Evolutionary conservation across 2,797 vertebrate species (phyloP).

Genomic region (Acipenser oxyrinchus): DNA sequence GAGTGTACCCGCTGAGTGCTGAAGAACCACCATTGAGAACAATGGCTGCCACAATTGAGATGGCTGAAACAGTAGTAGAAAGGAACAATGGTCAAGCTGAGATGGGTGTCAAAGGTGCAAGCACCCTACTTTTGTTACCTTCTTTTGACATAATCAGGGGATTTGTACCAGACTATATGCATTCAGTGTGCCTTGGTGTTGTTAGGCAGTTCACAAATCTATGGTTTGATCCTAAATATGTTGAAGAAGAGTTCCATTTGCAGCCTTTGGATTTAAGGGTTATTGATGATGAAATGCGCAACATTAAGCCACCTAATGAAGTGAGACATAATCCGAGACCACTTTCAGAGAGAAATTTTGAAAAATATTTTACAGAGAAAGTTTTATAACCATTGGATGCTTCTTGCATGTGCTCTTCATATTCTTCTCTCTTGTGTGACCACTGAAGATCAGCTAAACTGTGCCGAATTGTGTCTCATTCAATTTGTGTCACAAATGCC

Average conservation of each 20-base stretch:
- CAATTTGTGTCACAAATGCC: not conserved
- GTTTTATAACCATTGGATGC: not conserved
- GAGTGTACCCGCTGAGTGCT: too few species aligned
- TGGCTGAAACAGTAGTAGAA: not conserved
- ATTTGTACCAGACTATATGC: not conserved
- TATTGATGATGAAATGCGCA: too few species aligned
- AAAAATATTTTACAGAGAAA: not conserved
- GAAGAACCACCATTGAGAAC: too few species aligned
- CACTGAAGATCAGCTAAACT: not conserved
- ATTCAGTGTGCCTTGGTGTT: too few species aligned
- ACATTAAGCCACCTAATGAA: not conserved
- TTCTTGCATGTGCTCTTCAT: not conserved
- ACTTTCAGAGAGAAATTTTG: not conserved
- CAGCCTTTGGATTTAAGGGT: too few species aligned
- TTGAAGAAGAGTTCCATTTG: too few species aligned
- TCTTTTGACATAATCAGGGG: not conserved
- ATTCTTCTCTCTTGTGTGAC: not conserved
- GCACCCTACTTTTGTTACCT: not conserved
- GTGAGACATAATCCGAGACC: not conserved
- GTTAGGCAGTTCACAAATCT: too few species aligned
- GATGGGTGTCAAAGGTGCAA: not conserved
- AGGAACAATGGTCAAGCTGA: not conserved
- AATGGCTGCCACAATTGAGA: too few species aligned
- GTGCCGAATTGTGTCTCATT: not conserved
- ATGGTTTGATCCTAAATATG: too few species aligned